Evolutionary conservation across 2,113 vertebrate species (phyloP).

Genomic region (Cynopterus brachyotis): DNA sequence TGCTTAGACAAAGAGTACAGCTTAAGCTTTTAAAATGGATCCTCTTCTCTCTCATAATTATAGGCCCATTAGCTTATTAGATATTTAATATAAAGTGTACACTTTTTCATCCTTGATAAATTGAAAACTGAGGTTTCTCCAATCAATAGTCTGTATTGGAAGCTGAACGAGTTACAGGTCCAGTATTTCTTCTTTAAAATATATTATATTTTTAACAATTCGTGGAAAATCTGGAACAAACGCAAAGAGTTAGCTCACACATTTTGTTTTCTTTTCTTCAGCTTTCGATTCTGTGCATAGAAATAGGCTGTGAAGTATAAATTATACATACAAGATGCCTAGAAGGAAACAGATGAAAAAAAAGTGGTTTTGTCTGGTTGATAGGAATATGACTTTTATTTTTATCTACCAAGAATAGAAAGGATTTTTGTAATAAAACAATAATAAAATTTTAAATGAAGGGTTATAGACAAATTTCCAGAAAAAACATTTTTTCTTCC

Average conservation of each 20-base stretch:
- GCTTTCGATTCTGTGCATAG: neutral
- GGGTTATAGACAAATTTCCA: neutral
- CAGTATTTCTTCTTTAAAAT: neutral
- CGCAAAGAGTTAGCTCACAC: neutral
- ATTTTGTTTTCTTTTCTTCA: conserved; percentile 36
- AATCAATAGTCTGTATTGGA: neutral
- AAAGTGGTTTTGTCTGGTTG: neutral
- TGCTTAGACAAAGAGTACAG: neutral
- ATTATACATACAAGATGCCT: neutral
- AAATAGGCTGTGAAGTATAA: neutral
- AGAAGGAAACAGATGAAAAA: conserved; percentile 8
- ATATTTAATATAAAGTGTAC: neutral
- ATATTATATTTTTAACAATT: neutral
- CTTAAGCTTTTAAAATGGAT: neutral
- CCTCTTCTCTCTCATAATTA: neutral
- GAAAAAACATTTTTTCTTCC: neutral
- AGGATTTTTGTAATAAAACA: neutral
- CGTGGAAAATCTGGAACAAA: conserved; percentile 8
- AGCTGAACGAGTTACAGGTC: neutral
- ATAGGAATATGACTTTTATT: neutral
- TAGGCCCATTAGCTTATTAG: neutral
- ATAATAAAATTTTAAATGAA: neutral
- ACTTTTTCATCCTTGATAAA: neutral
- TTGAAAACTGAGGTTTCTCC: neutral
- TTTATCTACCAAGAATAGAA: neutral